These are phyloP conservation scores for Scomberomorus guttatus DNA, from an alignment of 2,797 vertebrate genomes.

Conservation along the genomic window DNA sequence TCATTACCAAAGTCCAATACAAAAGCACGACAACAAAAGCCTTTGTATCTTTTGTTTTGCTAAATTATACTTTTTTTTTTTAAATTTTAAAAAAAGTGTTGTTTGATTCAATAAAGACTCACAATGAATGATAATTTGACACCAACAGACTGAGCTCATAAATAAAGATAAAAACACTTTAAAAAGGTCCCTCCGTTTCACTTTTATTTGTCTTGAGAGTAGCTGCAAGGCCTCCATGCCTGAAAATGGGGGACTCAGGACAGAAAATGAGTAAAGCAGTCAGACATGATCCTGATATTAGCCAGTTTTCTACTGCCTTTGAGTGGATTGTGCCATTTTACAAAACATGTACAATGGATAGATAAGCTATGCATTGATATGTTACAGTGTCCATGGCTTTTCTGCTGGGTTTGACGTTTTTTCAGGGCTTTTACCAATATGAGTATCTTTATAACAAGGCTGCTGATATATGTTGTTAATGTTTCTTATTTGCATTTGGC, in stretches of 20 bases:
- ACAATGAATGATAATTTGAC: slow-evolving; percentile 34
- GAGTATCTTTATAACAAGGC: neutral
- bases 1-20: slow-evolving; percentile 19
- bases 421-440: neutral
- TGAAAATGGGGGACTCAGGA: neutral
- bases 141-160: slow-evolving; percentile 19
- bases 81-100: slow-evolving; percentile 10
- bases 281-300: slow-evolving; percentile 2
- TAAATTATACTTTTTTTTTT: slow-evolving; percentile 17
- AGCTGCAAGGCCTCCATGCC: slow-evolving; percentile 41
- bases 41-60: slow-evolving; percentile 37
- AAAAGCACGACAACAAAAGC: slow-evolving; percentile 35
- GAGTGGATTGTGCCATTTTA: neutral
- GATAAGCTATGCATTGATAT: neutral
- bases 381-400: neutral
- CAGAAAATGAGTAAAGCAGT: neutral
- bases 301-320: neutral
- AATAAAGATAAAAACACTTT: slow-evolving; percentile 38
- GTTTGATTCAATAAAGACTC: slow-evolving; percentile 30
- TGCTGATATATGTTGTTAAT: neutral
- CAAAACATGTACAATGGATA: neutral
- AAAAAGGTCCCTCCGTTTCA: neutral
- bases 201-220: slow-evolving; percentile 54
- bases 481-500: neutral
- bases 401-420: neutral